Conservation (phyloP, 2,888 invertebrate genomes). For the Liopterus haemorrhoidalis region DNA sequence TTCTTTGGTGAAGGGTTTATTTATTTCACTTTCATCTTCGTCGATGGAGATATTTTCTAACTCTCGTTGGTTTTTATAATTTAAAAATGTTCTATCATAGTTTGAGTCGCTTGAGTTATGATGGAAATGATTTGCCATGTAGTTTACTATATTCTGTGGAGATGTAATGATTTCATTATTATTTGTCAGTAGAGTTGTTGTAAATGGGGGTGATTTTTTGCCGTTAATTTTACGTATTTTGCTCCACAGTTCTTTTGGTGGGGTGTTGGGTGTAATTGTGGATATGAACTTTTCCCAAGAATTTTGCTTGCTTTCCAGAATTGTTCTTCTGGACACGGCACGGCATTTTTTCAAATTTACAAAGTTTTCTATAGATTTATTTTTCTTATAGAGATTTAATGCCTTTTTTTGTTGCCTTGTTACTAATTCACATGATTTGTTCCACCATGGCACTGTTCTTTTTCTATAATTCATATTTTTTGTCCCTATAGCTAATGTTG, state of each 20-base stretch:
- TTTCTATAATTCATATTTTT: neutral
- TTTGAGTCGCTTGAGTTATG: neutral
- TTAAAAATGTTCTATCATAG: neutral
- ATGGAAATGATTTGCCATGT: neutral
- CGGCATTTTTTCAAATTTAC: neutral
- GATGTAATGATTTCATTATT: neutral
- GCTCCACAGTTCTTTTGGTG: constrained; percentile 8
- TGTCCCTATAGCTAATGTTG: neutral
- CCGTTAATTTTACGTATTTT: constrained; percentile 11
- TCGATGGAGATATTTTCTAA: neutral
- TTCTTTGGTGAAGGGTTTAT: neutral
- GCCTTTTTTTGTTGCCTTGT: constrained; percentile 12
- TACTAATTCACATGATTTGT: constrained; percentile 12
- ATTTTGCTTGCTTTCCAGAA: neutral
- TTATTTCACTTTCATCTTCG: neutral
- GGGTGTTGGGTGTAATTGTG: constrained; percentile 1
- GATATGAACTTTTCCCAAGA: neutral
- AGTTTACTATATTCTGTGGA: neutral
- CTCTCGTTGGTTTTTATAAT: neutral
- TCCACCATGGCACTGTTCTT: constrained; percentile 19
- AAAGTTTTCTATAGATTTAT: neutral
- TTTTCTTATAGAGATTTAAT: constrained; percentile 8
- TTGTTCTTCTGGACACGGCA: neutral
- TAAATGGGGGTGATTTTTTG: constrained; percentile 1
- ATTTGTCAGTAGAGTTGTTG: neutral